Evolutionary conservation across 1,140 invertebrate species (phyloP), one percentile per base, ranked within the genome.

Genomic region (Neodiprion fabricii): DNA sequence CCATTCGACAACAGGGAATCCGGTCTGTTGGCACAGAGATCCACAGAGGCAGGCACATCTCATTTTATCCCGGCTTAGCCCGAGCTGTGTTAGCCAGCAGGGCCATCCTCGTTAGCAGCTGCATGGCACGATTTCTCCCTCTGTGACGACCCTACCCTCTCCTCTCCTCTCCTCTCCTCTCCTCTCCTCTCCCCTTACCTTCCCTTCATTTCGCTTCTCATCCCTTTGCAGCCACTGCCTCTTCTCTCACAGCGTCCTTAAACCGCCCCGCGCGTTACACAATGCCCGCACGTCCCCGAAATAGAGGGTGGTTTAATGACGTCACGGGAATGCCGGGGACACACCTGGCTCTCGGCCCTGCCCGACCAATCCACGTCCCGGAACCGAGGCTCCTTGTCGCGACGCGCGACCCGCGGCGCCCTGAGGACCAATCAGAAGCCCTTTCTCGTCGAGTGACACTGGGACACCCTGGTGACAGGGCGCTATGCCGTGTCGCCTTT

Each of bases 251-350:
- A 40, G 9, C 53, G n/a, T 61, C 53, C 53, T 40, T 40, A 40
- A 3, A 40, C 28, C 53, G 53, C 53, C 53, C 53, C 53, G 4
- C 53, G 53, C n/a, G 53, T 61, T 61, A 61, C 53, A 61, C 53
- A 61, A 61, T 61, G 53, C 53, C 8, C n/a, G 7, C 53, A 61
- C n/a, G 3, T 17, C 53, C 53, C 53, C 53, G 53, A 61, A 61
- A 61, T 61, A 61, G 53, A 61, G 53, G 53, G 53, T 61, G 53
- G 53, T 61, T 61, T 61, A 61, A 61, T 61, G 53, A 61, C 53
- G 53, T 61, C 53, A 61, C 53, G n/a, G 53, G 9, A 17, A 17
- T 14, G 53, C 11, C n/a, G 53, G 53, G 53, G 53, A 61, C 53
- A 61, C 53, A 61, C 53, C 53, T 61, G 53, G 53, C 53, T 61